Evolutionary conservation across 2,113 vertebrate genomes (phyloP).

Genomic region (Plecotus auritus): DNA sequence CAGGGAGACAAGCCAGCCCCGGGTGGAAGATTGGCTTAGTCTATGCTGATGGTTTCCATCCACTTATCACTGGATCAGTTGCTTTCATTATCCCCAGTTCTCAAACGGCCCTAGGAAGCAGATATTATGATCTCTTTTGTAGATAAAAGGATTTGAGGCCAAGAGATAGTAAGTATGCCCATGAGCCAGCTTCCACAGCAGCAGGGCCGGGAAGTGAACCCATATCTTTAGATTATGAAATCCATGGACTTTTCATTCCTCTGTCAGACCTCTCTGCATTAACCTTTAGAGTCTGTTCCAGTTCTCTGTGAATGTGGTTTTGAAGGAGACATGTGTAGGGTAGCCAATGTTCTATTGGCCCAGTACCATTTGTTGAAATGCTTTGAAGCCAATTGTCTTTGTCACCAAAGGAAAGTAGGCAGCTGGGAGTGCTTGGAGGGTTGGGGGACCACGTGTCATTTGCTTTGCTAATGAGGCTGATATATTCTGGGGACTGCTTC

Average conservation of each 20-base stretch:
- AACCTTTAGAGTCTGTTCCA: neutral
- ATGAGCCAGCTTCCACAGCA: neutral
- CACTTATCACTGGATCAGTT: neutral
- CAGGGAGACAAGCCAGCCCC: neutral
- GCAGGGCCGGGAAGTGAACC: neutral
- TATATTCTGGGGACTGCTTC: conserved; percentile 48
- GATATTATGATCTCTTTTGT: neutral
- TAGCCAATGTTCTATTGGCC: neutral
- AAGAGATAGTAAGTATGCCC: neutral
- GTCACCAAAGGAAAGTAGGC: neutral
- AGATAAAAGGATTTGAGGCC: neutral
- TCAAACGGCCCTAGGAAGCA: neutral
- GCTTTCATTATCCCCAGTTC: neutral
- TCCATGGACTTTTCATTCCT: neutral
- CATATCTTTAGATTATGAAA: neutral
- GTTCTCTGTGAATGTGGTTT: neutral
- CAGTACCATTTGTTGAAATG: neutral
- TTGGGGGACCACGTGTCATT: neutral
- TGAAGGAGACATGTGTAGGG: neutral
- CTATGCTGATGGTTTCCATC: fast-evolving
- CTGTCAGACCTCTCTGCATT: neutral
- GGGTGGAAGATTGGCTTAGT: neutral
- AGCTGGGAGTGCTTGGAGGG: neutral
- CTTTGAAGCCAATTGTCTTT: neutral
- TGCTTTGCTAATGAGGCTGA: conserved; percentile 69